Base-by-base conservation (phyloP, 1,140 invertebrate genomes). In the Elymnias hypermnestra region DNA sequence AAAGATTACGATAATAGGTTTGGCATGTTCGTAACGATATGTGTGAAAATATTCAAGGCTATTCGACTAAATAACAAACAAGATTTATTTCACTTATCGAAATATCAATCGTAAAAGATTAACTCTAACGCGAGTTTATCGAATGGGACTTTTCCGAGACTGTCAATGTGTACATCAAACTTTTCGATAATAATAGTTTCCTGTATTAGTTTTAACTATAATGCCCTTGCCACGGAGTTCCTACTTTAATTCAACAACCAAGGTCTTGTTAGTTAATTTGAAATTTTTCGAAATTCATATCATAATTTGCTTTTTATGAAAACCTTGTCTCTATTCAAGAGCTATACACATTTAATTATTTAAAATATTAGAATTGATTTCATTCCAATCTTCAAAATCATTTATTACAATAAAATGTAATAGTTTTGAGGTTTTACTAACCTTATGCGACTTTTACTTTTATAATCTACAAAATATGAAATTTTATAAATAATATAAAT, bases 1-100 rank as follows among this genome's bases (percentile, higher is more conserved):
- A 42, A 13, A 49, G 47, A 57, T 58, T 51, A 57, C 49, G 52
- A 55, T 62, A 57, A 60, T 38, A 53, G 22, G 37, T 57, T 59
- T 63, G 51, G 63, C 61, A 58, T 55, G 51, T 52, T 44, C 29
- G 10, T 23, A 44, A 44, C 48, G 36, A 40, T 42, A 48, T 61
- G 43, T 53, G 47, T 51, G 54, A 56, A 58, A 49, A 36, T 58
- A 35, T 58, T 54, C 54, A 65, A 63, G 58, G 61, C 26, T 39
- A 41, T 12, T 17, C 9, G 17, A 35, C 14, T 21, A 36, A 36
- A 18, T 44, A 40, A 43, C 39, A 21, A 22, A 36, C 19, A 36
- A 36, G 33, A 36, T 36, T 36, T 36, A 8, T n/a, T 35, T 36
- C 3, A 21, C 9, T 36, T 36, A 36, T 36, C 33, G 5, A 7